A percentile compares a stretch with the other conserved stretches of the same genome.
These are phyloP conservation scores for Stigmatopora nigra DNA, from an alignment of 2,113 vertebrate species.

Conservation along the genomic window DNA sequence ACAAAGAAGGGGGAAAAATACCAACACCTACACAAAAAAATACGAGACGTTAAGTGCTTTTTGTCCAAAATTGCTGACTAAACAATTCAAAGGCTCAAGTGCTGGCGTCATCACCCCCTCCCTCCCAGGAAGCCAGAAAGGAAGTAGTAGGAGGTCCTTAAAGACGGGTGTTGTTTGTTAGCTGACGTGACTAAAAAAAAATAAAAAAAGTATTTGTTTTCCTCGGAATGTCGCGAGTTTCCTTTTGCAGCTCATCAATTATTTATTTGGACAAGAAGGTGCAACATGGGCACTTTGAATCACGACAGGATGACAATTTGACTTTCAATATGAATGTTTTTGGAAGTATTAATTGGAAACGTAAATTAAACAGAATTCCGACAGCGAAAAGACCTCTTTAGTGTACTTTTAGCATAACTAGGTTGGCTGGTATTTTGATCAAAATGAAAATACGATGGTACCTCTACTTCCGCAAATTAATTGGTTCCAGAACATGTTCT, in stretches of 20 bases:
- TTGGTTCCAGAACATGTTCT: too few relatives aligned
- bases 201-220: conserved; percentile 34
- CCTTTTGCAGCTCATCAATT: conserved; percentile 39
- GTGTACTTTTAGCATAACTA: neutral
- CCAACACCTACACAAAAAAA: conserved; percentile 50
- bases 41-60: conserved; percentile 57
- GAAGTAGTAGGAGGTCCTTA: neutral
- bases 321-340: neutral
- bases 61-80: conserved; percentile 44
- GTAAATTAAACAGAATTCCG: neutral
- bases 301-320: neutral
- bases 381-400: too few relatives aligned
- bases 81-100: conserved; percentile 29
- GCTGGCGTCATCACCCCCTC: neutral
- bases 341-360: neutral
- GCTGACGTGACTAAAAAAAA: neutral
- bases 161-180: conserved; percentile 11
- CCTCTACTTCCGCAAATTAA: too few relatives aligned
- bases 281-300: conserved; percentile 24
- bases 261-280: conserved; percentile 49
- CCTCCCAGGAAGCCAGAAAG: conserved; percentile 10
- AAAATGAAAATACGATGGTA: neutral
- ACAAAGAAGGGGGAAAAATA: conserved; percentile 38
- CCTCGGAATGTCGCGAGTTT: conserved; percentile 28
- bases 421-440: neutral